Evolutionary conservation across 2,113 vertebrate genomes (phyloP).

Genomic region (Eolophus roseicapilla): DNA sequence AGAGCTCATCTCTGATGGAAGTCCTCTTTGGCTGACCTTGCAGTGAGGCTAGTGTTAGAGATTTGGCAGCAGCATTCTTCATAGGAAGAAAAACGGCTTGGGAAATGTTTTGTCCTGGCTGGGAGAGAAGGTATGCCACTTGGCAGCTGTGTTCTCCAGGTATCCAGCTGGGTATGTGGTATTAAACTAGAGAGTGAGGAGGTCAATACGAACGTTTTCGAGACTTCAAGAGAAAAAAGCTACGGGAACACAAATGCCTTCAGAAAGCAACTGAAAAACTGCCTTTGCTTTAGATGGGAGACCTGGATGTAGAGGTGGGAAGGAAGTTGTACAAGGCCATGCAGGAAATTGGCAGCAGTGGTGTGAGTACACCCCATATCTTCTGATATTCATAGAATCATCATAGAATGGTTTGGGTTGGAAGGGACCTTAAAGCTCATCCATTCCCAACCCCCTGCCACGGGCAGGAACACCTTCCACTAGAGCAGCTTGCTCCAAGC

Average conservation of each 20-base stretch:
- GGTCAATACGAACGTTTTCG: rapidly evolving
- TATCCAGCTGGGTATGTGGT: not conserved
- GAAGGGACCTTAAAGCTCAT: not conserved
- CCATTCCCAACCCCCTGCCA: not conserved
- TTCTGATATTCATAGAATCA: not conserved
- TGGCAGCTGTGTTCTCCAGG: not conserved
- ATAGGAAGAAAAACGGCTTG: not conserved
- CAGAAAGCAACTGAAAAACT: not conserved
- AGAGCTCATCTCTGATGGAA: slow-evolving; percentile 32
- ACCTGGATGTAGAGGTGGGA: not conserved
- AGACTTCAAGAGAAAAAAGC: not conserved
- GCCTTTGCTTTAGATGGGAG: not conserved
- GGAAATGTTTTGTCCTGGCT: not conserved
- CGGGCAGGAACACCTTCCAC: not conserved
- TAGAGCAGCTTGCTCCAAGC: not conserved
- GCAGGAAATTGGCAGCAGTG: not conserved
- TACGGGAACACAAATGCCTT: not conserved
- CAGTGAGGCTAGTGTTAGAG: not conserved
- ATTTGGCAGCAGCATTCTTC: not conserved
- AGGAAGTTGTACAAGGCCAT: not conserved
- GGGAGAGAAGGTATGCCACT: not conserved
- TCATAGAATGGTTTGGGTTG: not conserved
- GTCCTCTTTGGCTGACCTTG: slow-evolving; percentile 45
- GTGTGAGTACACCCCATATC: not conserved
- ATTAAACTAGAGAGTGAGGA: not conserved